Conservation (phyloP, 2,113 vertebrate genomes). For the Jacana jacana region DNA sequence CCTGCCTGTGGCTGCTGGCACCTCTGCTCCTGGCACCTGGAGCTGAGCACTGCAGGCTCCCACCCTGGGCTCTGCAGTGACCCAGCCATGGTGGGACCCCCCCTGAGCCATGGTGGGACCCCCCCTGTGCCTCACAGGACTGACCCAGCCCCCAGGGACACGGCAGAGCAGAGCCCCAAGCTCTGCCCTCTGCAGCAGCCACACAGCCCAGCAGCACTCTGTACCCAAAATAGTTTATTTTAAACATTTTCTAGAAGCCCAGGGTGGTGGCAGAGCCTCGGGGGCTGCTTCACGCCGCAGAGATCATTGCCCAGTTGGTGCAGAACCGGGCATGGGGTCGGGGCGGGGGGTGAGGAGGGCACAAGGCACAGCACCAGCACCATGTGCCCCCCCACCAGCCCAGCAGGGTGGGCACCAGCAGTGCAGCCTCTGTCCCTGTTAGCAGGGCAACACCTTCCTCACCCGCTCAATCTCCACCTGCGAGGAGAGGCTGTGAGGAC, state of each 20-base stretch:
- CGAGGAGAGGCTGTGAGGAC: neutral
- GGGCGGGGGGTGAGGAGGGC: too few relatives aligned
- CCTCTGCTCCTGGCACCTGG: neutral
- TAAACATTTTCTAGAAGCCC: rapidly evolving
- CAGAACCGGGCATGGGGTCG: too few relatives aligned
- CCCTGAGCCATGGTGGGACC: neutral
- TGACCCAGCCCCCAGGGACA: rapidly evolving
- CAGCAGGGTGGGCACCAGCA: neutral
- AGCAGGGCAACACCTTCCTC: neutral
- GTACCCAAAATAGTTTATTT: slow-evolving; percentile 1
- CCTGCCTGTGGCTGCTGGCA: neutral
- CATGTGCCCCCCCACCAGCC: rapidly evolving
- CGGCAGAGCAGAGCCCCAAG: too few relatives aligned
- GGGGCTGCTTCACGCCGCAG: neutral
- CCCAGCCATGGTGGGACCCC: neutral
- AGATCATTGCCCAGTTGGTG: rapidly evolving
- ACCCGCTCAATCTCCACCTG: neutral
- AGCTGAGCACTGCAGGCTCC: neutral
- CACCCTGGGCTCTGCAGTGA: neutral
- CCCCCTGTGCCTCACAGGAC: neutral
- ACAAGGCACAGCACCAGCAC: neutral
- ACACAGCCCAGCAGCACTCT: neutral
- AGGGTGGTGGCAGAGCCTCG: rapidly evolving
- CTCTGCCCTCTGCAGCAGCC: neutral
- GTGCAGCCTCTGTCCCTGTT: rapidly evolving